Base-by-base conservation (phyloP, 2,797 vertebrate species). In the Tenualosa thibaudeaui region DNA sequence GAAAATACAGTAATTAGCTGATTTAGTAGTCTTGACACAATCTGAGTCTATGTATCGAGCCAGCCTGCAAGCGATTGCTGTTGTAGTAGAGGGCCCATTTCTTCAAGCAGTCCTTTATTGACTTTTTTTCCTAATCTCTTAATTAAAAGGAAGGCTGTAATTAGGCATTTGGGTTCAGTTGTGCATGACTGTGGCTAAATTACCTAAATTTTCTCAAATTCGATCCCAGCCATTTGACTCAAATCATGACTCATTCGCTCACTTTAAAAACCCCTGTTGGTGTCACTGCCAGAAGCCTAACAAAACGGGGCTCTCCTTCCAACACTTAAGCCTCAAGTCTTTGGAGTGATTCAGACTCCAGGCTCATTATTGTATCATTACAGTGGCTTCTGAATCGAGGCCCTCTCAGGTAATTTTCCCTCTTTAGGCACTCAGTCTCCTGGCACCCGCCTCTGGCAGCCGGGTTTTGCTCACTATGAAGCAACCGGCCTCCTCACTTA, bases 401-500 rank as follows among this genome's bases (percentile, higher is more conserved):
- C 62, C 26, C 65, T 37, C 65, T 40, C 65, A 71, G 65, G 68
- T 75, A 5, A 75, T 75, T 75, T 75, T 75, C 68, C 68, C 68
- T 75, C 68, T 43, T 75, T 75, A 43, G 7, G 7, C 46, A 7
- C 13, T 1, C 31, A 1, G 15, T 40, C 68, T 75, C 13, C 15
- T 75, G 68, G 68, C 31, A 17, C 68, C 17, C 13, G 31, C 17
- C 17, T 0, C 68, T 75, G 68, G 37, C 62, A 10, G 62, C 24
- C 10, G 13, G 62, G 24, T 65, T 31, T 13, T 24, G 0, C 31
- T 19, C 12, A 15, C 12, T 10, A 51, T 5, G 5, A 40, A 37
- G 65, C 68, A 15, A 40, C 4, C 31, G 37, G 68, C 31, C 31
- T 75, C 68, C 5, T 75, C 68, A 37, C 68, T 75, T 75, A 75